Percentiles rank a stretch among this genome's conserved stretches.
phyloP scores from a whole-genome alignment of 1,140 invertebrate genomes.

The Lordiphosa mommai region DNA sequence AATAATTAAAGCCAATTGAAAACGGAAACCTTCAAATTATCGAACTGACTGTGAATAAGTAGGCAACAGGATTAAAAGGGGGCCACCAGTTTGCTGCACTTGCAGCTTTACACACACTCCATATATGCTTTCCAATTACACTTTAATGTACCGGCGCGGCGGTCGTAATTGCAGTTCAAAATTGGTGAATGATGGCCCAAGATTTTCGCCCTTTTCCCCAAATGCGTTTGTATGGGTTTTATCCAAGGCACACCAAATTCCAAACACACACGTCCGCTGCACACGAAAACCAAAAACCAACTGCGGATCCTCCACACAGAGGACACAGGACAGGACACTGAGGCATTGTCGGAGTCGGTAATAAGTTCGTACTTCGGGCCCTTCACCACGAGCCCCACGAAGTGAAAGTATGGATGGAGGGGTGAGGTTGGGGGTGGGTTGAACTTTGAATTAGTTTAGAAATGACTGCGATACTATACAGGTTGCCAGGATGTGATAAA shows the following conservation, averaged over 20 bases:
- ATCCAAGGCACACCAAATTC: constrained; percentile 7
- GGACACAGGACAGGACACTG: constrained; percentile 35
- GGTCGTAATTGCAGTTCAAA: too few relatives aligned
- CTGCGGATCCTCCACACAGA: constrained; percentile 51
- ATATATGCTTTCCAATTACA: constrained; percentile 1
- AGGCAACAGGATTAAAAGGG: constrained; percentile 14
- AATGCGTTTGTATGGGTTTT: too few relatives aligned
- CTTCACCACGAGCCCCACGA: constrained; percentile 16
- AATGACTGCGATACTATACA: neutral
- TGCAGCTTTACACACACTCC: constrained; percentile 31
- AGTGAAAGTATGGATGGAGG: constrained; percentile 16
- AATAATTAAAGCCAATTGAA: constrained; percentile 45
- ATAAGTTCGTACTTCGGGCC: constrained; percentile 39
- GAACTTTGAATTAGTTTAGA: constrained; percentile 5
- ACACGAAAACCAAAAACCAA: constrained; percentile 66
- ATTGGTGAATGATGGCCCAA: neutral
- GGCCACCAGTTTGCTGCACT: constrained; percentile 12
- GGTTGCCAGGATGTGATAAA: neutral
- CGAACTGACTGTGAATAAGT: constrained; percentile 43
- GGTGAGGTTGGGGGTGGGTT: too few relatives aligned
- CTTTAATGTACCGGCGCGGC: neutral
- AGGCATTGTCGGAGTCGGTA: constrained; percentile 22
- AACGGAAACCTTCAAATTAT: constrained; percentile 59
- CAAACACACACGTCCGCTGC: constrained; percentile 49
- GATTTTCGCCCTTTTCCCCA: constrained; percentile 9